phyloP scores from a whole-genome alignment of 2,888 invertebrate species.

The Conomelus anceps region DNA sequence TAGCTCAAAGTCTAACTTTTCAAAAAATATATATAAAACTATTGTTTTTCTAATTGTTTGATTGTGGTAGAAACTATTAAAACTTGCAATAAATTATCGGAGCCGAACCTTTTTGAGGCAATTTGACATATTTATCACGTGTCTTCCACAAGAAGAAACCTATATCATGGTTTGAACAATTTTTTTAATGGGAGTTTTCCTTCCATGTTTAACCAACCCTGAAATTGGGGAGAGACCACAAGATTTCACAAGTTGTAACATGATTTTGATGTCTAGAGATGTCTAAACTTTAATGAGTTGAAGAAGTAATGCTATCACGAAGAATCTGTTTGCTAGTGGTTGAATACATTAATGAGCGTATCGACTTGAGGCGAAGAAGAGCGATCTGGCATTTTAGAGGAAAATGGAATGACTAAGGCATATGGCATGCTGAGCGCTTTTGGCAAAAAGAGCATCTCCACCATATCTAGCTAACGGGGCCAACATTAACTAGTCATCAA shows the following conservation, averaged over 20 bases:
- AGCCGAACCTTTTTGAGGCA: no score
- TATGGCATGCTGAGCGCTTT: background rate
- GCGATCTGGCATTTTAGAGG: background rate
- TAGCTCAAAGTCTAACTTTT: no score
- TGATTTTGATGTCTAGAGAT: background rate
- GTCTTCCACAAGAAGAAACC: no score
- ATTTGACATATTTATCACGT: no score
- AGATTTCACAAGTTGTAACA: background rate
- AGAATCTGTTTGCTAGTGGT: no score
- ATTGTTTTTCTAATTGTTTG: no score
- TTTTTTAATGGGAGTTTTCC: background rate
- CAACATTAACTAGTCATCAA: background rate
- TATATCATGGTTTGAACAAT: no score
- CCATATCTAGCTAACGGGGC: background rate
- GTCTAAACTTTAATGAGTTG: background rate
- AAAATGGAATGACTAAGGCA: background rate
- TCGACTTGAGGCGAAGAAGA: background rate
- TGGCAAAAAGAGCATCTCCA: background rate
- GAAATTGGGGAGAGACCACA: background rate
- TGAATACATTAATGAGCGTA: background rate
- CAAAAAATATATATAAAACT: no score
- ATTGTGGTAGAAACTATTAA: no score
- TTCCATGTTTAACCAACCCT: background rate
- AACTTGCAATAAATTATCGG: no score
- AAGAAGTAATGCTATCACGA: background rate